Conservation (phyloP, 1,140 invertebrate genomes). For the Spodoptera frugiperda region DNA sequence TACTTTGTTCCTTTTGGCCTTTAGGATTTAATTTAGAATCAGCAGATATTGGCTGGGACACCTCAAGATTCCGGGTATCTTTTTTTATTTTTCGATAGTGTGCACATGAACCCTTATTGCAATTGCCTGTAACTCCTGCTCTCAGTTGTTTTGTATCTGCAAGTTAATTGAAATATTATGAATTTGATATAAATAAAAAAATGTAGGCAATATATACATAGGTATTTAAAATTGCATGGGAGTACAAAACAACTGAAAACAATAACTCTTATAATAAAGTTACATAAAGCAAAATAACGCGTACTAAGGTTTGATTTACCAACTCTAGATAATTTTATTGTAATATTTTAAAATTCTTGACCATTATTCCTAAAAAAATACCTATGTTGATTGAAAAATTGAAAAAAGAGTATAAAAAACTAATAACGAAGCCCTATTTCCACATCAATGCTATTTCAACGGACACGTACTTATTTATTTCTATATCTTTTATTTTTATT, state of each 20-base stretch:
- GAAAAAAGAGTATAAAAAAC: too few species aligned
- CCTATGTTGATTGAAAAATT: too few species aligned
- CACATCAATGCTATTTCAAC: too few species aligned
- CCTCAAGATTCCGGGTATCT: slow-evolving; percentile 1
- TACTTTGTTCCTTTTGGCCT: neutral
- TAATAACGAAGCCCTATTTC: too few species aligned
- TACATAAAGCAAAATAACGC: too few species aligned
- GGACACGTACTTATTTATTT: too few species aligned
- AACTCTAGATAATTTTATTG: too few species aligned
- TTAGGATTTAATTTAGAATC: neutral
- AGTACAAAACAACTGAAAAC: slow-evolving; percentile 74
- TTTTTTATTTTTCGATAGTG: slow-evolving; percentile 15
- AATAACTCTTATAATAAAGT: neutral
- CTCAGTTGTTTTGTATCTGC: slow-evolving; percentile 66
- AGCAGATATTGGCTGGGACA: slow-evolving; percentile 21
- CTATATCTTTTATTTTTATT: too few species aligned
- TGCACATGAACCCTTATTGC: slow-evolving; percentile 32
- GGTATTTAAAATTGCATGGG: slow-evolving; percentile 58
- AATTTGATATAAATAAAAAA: slow-evolving; percentile 10
- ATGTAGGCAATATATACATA: slow-evolving; percentile 20
- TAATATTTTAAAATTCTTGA: too few species aligned
- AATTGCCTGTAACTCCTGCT: slow-evolving; percentile 22
- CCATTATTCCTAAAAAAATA: too few species aligned
- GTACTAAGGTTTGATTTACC: too few species aligned
- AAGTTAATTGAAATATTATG: slow-evolving; percentile 52